These are phyloP conservation scores for Cepaea nemoralis DNA, from an alignment of 1,140 invertebrate species.

Conservation along the genomic window DNA sequence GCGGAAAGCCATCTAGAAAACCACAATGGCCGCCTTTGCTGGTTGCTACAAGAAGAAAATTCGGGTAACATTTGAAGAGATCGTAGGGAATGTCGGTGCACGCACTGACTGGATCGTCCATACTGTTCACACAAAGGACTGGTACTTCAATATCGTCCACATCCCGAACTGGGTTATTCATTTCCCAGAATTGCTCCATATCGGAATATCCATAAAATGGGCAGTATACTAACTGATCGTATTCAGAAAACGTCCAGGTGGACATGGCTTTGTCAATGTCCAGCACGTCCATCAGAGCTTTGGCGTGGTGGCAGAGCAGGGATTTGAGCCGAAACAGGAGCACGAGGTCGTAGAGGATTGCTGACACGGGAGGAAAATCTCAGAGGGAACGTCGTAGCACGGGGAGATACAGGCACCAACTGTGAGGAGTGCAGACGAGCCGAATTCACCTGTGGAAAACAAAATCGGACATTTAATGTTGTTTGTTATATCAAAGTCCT, in stretches of 20 bases:
- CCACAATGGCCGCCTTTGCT: conserved; percentile 62
- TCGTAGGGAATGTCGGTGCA: conserved; percentile 55
- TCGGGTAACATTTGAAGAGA: conserved; percentile 58
- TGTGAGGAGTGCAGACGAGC: conserved; percentile 55
- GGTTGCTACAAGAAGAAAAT: conserved; percentile 58
- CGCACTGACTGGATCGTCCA: conserved; percentile 61
- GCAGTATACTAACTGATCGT: conserved; percentile 56
- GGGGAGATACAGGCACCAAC: conserved; percentile 58
- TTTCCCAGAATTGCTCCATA: conserved; percentile 62
- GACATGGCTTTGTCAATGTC: conserved; percentile 51
- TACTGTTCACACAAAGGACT: conserved; percentile 63
- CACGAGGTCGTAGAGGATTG: conserved; percentile 57
- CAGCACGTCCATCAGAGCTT: conserved; percentile 49
- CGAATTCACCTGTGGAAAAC: conserved; percentile 48
- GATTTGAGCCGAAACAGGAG: conserved; percentile 53
- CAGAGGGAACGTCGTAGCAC: conserved; percentile 51
- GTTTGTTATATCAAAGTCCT: too few relatives aligned
- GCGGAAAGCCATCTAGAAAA: conserved; percentile 54
- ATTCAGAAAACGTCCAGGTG: conserved; percentile 51
- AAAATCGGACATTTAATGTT: not conserved
- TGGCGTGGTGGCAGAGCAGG: conserved; percentile 52
- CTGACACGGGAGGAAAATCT: conserved; percentile 41
- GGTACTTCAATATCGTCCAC: conserved; percentile 67
- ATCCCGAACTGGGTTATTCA: conserved; percentile 65
- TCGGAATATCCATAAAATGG: conserved; percentile 51